Percentiles rank a stretch among this genome's conserved stretches.
Evolutionary conservation across 2,797 vertebrate genomes (phyloP).

Genomic region (Xiphophorus birchmanni): DNA sequence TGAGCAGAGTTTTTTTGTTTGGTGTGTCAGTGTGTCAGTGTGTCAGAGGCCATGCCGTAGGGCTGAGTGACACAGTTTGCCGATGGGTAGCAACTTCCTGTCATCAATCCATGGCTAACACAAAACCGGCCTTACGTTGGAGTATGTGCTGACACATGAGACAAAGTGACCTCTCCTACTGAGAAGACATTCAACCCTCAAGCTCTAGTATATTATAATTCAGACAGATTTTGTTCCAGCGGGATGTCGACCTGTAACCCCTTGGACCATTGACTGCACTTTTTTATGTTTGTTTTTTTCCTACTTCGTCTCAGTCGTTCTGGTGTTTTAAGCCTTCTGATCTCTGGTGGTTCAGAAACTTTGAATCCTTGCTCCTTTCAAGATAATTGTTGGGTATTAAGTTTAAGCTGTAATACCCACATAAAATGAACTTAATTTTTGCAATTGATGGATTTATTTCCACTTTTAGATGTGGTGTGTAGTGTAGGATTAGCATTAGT

Average conservation of each 20-base stretch:
- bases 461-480: not conserved
- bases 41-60: conserved; percentile 24
- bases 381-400: not conserved
- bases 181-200: not conserved
- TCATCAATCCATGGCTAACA: conserved; percentile 36
- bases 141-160: conserved; percentile 33
- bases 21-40: conserved; percentile 62
- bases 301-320: not conserved
- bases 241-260: conserved; percentile 45
- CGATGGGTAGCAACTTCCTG: conserved; percentile 39
- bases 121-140: not conserved
- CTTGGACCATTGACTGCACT: conserved; percentile 41
- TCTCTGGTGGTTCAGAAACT: not conserved
- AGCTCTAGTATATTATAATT: conserved; percentile 26
- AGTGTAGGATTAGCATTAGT: not conserved
- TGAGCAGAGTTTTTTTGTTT: conserved; percentile 6
- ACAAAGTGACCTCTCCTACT: conserved; percentile 12
- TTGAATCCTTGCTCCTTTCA: not conserved
- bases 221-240: conserved; percentile 25
- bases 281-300: not conserved
- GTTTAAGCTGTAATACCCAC: not conserved
- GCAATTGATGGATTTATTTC: not conserved
- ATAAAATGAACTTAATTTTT: not conserved
- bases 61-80: conserved; percentile 33
- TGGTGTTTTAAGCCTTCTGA: not conserved